Evolutionary conservation across 2,888 invertebrate species (phyloP).

Genomic region (Eugnorisma glareosa): DNA sequence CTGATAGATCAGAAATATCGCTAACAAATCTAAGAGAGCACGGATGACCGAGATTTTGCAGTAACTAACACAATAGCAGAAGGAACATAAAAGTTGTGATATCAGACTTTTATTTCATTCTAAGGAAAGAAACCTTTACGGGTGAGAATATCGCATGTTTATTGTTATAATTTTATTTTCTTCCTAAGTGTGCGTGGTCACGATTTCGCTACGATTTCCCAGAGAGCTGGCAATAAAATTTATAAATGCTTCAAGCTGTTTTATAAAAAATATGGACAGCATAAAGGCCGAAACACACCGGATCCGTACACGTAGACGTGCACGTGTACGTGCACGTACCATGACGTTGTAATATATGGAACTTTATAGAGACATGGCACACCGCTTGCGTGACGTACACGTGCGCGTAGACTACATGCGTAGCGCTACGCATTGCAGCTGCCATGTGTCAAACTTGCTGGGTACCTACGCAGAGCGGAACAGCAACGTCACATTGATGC

Average conservation of each 20-base stretch:
- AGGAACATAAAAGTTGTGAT: slow-evolving; percentile 38
- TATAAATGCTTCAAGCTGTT: slow-evolving; percentile 18
- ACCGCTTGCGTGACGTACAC: no score
- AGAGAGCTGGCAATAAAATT: slow-evolving; percentile 33
- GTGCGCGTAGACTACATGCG: no score
- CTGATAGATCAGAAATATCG: background rate
- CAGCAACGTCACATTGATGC: no score
- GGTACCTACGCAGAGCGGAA: no score
- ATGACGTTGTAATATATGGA: no score
- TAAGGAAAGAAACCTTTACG: slow-evolving; percentile 31
- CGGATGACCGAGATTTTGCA: slow-evolving; percentile 8
- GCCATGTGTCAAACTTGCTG: no score
- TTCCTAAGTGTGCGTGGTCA: slow-evolving; percentile 47
- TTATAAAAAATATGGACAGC: slow-evolving; percentile 4
- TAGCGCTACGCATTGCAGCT: no score
- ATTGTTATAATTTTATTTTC: slow-evolving; percentile 56
- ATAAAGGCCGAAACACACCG: no score
- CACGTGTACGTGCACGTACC: no score
- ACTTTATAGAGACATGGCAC: no score
- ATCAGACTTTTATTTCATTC: slow-evolving; percentile 39
- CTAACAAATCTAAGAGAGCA: slow-evolving; percentile 4
- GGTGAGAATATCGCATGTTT: slow-evolving; percentile 51
- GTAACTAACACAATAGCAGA: slow-evolving; percentile 20
- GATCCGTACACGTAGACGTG: no score
- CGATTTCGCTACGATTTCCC: slow-evolving; percentile 41